phyloP scores from a whole-genome alignment of 1,140 invertebrate species.

The Neodiprion fabricii region DNA sequence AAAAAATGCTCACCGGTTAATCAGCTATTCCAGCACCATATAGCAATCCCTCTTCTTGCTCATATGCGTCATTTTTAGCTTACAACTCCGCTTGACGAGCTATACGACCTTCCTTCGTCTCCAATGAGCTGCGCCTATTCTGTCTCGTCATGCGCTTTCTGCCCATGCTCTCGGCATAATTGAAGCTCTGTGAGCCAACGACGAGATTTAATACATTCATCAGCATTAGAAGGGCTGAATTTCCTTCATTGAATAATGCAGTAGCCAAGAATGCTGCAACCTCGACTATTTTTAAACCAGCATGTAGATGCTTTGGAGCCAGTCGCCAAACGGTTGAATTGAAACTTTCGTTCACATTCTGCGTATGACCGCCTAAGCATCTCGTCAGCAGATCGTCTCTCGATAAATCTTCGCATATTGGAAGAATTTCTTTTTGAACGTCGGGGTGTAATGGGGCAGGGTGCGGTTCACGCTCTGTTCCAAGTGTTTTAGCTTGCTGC shows the following conservation, averaged over 20 bases:
- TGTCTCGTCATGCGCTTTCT: conserved; percentile 8
- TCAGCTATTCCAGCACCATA: too few species aligned
- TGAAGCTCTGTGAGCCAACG: conserved; percentile 12
- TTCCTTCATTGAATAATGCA: conserved; percentile 27
- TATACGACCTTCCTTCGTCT: too few species aligned
- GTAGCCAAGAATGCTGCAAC: conserved; percentile 21
- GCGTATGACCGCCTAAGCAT: conserved; percentile 20
- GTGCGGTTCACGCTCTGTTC: conserved; percentile 21
- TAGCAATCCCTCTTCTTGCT: too few species aligned
- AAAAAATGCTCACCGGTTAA: too few species aligned
- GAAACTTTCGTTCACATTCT: conserved; percentile 37
- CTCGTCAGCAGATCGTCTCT: conserved; percentile 22
- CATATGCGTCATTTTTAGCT: too few species aligned
- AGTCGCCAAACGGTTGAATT: conserved; percentile 33
- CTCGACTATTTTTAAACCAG: conserved; percentile 21
- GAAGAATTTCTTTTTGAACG: conserved; percentile 24
- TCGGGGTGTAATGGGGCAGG: conserved; percentile 20
- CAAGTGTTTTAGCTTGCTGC: conserved; percentile 18
- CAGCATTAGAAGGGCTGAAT: conserved; percentile 15
- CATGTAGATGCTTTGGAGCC: conserved; percentile 25
- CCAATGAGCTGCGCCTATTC: conserved; percentile 9
- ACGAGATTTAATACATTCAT: conserved; percentile 9
- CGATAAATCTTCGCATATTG: conserved; percentile 23
- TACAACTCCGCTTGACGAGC: too few species aligned
- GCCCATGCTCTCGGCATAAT: background rate